Percentiles rank a stretch among this genome's conserved stretches.
Conservation (phyloP, 1,140 invertebrate species). For the Drosophila micromelanica region DNA sequence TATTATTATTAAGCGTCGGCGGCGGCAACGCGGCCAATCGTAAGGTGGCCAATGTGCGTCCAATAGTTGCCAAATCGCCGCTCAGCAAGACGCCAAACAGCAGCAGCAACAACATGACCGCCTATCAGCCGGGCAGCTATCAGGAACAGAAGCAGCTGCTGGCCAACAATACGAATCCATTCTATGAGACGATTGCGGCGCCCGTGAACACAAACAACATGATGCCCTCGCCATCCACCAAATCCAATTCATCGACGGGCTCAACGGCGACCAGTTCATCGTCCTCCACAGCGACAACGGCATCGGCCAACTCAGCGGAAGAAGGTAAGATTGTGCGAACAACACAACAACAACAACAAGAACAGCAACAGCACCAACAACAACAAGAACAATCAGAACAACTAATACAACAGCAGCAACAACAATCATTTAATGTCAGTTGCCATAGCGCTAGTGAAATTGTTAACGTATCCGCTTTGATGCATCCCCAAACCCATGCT, state of each 20-base stretch:
- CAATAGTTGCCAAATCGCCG: slow-evolving; percentile 69
- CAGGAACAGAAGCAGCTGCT: slow-evolving; percentile 75
- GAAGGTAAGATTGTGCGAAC: slow-evolving; percentile 72
- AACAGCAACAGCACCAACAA: slow-evolving; percentile 7
- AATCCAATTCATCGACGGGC: slow-evolving; percentile 79
- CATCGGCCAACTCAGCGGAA: slow-evolving; percentile 66
- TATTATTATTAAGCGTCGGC: slow-evolving; percentile 63
- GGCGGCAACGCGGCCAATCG: slow-evolving; percentile 61
- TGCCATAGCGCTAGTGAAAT: slow-evolving; percentile 17
- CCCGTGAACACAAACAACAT: slow-evolving; percentile 39
- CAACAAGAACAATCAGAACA: neutral
- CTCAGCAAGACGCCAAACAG: slow-evolving; percentile 46
- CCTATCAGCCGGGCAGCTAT: slow-evolving; percentile 56
- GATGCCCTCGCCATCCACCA: slow-evolving; percentile 80
- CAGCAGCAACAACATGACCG: slow-evolving; percentile 26
- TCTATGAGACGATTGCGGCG: slow-evolving; percentile 65
- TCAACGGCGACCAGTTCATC: slow-evolving; percentile 79
- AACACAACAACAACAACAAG: slow-evolving; percentile 20
- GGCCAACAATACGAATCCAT: slow-evolving; percentile 79
- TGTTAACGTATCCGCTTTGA: slow-evolving; percentile 25
- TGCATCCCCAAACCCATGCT: slow-evolving; percentile 31
- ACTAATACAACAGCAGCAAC: neutral
- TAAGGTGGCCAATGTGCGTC: slow-evolving; percentile 82
- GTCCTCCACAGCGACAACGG: slow-evolving; percentile 54
- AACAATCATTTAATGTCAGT: slow-evolving; percentile 29